These are phyloP conservation scores for Daubentonia madagascariensis DNA, from an alignment of 2,113 vertebrate species.

Conservation along the genomic window DNA sequence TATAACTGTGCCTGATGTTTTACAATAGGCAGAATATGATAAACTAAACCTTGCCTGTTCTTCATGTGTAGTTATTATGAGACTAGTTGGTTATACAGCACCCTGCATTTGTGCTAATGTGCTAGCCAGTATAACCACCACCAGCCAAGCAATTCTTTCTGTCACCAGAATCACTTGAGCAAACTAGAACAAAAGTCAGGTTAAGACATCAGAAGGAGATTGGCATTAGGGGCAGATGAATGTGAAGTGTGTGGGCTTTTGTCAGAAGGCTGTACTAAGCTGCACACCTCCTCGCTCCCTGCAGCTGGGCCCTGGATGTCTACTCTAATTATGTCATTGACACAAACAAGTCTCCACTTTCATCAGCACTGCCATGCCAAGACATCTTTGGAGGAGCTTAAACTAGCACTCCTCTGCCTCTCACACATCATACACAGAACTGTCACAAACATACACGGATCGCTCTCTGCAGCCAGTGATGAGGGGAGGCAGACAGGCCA, in stretches of 20 bases:
- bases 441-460: background rate
- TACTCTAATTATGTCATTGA: constrained; percentile 52
- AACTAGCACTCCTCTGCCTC: background rate
- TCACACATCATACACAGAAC: background rate
- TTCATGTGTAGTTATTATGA: constrained; percentile 58
- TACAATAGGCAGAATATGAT: constrained; percentile 43
- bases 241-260: constrained; percentile 55
- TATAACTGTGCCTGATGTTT: constrained; percentile 49
- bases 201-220: constrained; percentile 61
- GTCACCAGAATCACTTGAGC: background rate
- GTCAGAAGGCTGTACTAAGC: constrained; percentile 55
- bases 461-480: background rate
- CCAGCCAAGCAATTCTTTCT: constrained; percentile 5
- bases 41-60: constrained; percentile 54
- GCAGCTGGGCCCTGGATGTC: constrained; percentile 54
- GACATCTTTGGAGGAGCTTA: constrained; percentile 14
- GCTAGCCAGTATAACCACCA: constrained; percentile 33
- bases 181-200: constrained; percentile 57
- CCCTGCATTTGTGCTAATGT: background rate
- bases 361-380: constrained; percentile 43
- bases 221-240: constrained; percentile 58
- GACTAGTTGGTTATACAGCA: constrained; percentile 69
- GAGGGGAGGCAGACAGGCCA: constrained; percentile 12
- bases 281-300: constrained; percentile 66
- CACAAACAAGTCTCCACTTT: constrained; percentile 56